Conservation (phyloP, 1,140 invertebrate species). For the Drosophila biarmipes region DNA sequence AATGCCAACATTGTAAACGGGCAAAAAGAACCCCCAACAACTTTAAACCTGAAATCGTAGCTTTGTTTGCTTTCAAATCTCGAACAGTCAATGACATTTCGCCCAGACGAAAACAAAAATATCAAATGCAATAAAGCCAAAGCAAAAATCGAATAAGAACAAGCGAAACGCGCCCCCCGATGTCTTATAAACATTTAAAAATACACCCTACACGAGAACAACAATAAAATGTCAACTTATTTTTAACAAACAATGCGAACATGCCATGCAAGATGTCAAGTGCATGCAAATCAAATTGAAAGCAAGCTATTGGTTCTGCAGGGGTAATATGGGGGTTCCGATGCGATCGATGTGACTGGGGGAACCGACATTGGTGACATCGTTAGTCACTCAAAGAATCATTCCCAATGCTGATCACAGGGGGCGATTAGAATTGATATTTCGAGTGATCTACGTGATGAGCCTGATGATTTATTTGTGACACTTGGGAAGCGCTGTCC, state of each 20-base stretch:
- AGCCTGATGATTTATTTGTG: constrained; percentile 34
- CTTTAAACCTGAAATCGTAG: constrained; percentile 28
- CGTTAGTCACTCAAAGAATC: constrained; percentile 20
- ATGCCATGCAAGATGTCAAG: constrained; percentile 41
- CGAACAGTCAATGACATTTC: constrained; percentile 39
- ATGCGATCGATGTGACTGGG: constrained; percentile 14
- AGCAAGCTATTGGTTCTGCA: background rate
- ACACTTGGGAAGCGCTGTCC: constrained; percentile 13
- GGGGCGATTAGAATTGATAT: constrained; percentile 10
- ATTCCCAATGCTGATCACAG: constrained; percentile 30
- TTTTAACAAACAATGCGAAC: constrained; percentile 50
- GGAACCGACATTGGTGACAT: constrained; percentile 20
- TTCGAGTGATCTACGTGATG: constrained; percentile 23
- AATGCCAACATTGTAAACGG: constrained; percentile 23
- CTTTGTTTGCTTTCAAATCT: constrained; percentile 28
- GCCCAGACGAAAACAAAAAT: constrained; percentile 38
- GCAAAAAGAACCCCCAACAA: constrained; percentile 11
- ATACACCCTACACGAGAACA: constrained; percentile 23
- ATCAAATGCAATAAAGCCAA: constrained; percentile 8
- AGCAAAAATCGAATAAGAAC: constrained; percentile 26
- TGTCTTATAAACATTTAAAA: constrained; percentile 49
- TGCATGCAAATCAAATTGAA: constrained; percentile 49
- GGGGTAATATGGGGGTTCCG: background rate
- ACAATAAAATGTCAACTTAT: constrained; percentile 61
- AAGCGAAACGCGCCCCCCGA: constrained; percentile 32